phyloP scores from a whole-genome alignment of 2,113 vertebrate genomes.

The Monopterus albus region DNA sequence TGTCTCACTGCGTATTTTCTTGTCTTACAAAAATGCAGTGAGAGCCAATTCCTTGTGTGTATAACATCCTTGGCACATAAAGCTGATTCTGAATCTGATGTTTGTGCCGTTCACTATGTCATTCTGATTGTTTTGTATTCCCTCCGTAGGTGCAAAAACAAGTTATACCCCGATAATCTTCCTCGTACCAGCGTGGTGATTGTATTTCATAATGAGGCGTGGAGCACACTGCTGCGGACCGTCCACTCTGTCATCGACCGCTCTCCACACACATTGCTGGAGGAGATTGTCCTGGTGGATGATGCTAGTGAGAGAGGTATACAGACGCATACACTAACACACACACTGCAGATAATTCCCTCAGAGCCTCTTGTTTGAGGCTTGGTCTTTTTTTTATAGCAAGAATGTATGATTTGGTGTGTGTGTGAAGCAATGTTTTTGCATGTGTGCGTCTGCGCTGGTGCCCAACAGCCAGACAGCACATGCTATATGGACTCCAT shows the following conservation, averaged over 20 bases:
- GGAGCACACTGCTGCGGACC: conserved; percentile 96
- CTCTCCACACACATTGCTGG: conserved; percentile 92
- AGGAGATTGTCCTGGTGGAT: conserved; percentile 96
- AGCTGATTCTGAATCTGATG: too few species aligned
- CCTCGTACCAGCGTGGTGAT: conserved; percentile 97
- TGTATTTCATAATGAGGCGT: conserved; percentile 98
- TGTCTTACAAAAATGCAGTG: too few species aligned
- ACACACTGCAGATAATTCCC: conserved; percentile 50
- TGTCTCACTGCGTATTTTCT: too few species aligned
- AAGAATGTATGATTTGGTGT: conserved; percentile 51
- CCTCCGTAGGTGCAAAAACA: conserved; percentile 92
- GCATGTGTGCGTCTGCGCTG: conserved; percentile 2
- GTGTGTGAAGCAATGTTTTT: conserved; percentile 19
- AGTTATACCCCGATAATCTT: conserved; percentile 94
- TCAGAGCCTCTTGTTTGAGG: conserved; percentile 50
- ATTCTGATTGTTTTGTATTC: conserved; percentile 1
- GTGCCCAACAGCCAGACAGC: conserved; percentile 24
- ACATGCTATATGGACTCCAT: too few species aligned
- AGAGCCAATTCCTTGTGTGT: too few species aligned
- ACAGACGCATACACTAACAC: conserved; percentile 18
- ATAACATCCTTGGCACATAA: background rate
- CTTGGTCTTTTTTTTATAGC: conserved; percentile 67
- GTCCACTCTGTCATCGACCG: conserved; percentile 96
- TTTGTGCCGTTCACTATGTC: background rate
- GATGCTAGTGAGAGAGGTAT: conserved; percentile 98